phyloP scores from a whole-genome alignment of 2,113 vertebrate species.

The Xiphorhynchus elegans region DNA sequence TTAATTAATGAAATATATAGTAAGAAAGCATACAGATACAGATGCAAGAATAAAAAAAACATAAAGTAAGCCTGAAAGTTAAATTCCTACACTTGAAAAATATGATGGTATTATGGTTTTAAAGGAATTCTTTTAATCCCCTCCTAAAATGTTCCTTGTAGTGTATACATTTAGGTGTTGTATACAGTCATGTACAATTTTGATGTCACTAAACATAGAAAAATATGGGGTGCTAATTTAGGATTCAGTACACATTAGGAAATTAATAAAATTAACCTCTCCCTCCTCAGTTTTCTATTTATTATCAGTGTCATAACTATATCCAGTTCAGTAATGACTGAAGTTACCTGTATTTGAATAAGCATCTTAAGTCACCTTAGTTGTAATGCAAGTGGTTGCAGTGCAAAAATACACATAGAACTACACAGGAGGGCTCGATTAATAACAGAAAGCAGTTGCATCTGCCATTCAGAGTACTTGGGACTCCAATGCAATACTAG shows the following conservation, averaged over 20 bases:
- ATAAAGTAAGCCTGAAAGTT: not conserved
- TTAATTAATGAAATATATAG: constrained; percentile 26
- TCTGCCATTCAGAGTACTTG: not conserved
- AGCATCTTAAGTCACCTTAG: not conserved
- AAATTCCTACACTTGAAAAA: not conserved
- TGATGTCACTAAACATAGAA: not conserved
- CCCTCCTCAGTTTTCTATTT: not conserved
- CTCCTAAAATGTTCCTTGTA: not conserved
- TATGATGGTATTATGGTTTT: not conserved
- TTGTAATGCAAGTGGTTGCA: not conserved
- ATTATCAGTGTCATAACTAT: not conserved
- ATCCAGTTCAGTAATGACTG: not conserved
- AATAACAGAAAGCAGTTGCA: not conserved
- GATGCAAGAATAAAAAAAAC: not conserved
- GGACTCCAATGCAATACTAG: not conserved
- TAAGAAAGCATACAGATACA: not conserved
- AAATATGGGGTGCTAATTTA: not conserved
- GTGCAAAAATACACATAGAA: not conserved
- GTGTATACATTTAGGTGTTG: not conserved
- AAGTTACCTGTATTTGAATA: not conserved
- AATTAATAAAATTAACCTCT: not conserved
- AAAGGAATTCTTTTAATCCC: not conserved
- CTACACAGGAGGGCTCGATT: not conserved
- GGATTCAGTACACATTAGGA: not conserved
- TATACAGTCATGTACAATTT: not conserved